Conservation (phyloP, 1,140 invertebrate species). For the Papilio polyxenes region DNA sequence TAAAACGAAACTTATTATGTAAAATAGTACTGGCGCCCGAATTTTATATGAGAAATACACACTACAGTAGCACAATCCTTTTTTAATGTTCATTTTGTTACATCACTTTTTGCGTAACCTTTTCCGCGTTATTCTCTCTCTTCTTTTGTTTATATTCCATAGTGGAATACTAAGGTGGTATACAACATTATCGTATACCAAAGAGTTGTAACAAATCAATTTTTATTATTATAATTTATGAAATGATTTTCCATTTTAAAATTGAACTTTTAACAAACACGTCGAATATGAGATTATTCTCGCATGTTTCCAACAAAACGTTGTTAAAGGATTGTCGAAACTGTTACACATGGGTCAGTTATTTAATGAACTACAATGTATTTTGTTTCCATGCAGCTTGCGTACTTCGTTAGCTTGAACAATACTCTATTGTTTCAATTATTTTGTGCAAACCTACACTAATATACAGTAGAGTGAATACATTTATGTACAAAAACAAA, state of each 20-base stretch:
- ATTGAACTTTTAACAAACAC: background rate
- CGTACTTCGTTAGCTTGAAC: background rate
- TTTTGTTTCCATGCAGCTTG: background rate
- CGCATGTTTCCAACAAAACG: background rate
- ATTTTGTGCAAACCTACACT: background rate
- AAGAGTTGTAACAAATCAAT: no score
- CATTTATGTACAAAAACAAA: background rate
- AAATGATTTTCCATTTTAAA: background rate
- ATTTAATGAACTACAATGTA: background rate
- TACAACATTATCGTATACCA: no score
- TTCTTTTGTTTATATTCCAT: no score
- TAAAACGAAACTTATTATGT: no score
- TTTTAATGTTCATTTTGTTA: no score
- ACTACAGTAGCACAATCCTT: no score
- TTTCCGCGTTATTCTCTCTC: no score
- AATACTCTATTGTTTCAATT: background rate
- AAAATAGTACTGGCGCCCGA: no score
- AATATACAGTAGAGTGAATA: background rate
- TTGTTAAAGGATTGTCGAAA: background rate
- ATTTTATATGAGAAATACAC: no score
- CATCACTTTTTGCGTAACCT: no score
- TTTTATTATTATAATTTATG: no score
- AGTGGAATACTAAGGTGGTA: no score
- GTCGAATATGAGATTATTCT: background rate
- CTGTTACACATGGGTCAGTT: conserved; percentile 3